Evolutionary conservation across 2,888 invertebrate genomes (phyloP).

Genomic region (Leptinotarsa juncta): DNA sequence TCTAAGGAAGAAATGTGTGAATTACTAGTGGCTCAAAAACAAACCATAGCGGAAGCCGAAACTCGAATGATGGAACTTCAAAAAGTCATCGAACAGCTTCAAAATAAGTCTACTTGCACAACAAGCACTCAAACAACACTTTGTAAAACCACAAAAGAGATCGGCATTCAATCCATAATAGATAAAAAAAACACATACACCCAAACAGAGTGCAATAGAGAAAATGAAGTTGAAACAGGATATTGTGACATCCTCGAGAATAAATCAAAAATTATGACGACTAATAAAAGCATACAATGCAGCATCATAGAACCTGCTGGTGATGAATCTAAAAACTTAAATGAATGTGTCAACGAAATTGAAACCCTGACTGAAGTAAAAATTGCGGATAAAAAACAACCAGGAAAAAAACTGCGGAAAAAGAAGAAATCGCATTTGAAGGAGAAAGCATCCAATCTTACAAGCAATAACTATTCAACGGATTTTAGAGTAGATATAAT

Average conservation of each 20-base stretch:
- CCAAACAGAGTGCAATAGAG: slow-evolving; percentile 13
- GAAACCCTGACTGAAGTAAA: too few species aligned
- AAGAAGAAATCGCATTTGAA: too few species aligned
- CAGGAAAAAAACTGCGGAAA: too few species aligned
- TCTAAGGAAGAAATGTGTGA: neutral
- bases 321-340: neutral
- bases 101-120: slow-evolving; percentile 14
- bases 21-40: neutral
- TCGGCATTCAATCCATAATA: neutral
- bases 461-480: too few species aligned
- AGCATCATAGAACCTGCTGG: neutral
- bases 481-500: too few species aligned
- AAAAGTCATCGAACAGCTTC: slow-evolving; percentile 6
- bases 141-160: slow-evolving; percentile 1
- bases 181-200: neutral
- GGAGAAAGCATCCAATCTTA: too few species aligned
- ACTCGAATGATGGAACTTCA: slow-evolving; percentile 8
- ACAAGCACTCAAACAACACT: slow-evolving; percentile 6
- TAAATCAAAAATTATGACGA: neutral
- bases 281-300: neutral
- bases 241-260: neutral
- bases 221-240: slow-evolving; percentile 2
- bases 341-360: too few species aligned
- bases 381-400: too few species aligned
- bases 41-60: slow-evolving; percentile 8